These are phyloP conservation scores for Oryzaephilus surinamensis DNA, from an alignment of 1,140 invertebrate genomes.

Conservation along the genomic window DNA sequence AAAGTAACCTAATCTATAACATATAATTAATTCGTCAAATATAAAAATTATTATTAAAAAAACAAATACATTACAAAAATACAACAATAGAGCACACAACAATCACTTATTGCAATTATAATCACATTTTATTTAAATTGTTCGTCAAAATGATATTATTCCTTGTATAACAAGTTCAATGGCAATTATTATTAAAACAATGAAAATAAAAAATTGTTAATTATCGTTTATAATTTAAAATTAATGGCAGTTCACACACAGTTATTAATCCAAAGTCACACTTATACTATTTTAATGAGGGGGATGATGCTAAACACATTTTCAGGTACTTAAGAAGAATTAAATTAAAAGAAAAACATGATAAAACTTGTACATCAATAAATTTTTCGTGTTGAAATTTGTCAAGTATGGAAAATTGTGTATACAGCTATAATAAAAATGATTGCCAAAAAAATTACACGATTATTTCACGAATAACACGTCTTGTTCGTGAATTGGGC, in stretches of 20 bases:
- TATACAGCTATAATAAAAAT: not conserved
- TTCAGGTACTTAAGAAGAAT: not conserved
- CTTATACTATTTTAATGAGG: not conserved
- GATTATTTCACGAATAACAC: conserved; percentile 89
- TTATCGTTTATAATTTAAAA: not conserved
- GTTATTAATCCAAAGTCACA: not conserved
- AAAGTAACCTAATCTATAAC: too few species aligned
- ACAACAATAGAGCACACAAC: conserved; percentile 27
- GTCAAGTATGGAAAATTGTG: not conserved
- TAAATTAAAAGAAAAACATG: not conserved
- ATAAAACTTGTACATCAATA: too few species aligned
- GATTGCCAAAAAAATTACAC: conserved; percentile 51
- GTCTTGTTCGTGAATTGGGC: conserved; percentile 75
- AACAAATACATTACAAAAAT: too few species aligned
- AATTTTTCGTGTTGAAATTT: too few species aligned
- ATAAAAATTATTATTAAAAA: too few species aligned
- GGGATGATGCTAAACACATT: too few species aligned
- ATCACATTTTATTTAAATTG: conserved; percentile 26
- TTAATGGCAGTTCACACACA: conserved; percentile 10
- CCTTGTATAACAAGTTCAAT: too few species aligned
- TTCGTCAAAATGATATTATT: too few species aligned
- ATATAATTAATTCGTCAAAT: too few species aligned
- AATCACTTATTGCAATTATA: conserved; percentile 30
- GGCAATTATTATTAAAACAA: conserved; percentile 1
- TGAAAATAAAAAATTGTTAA: not conserved